Base-by-base conservation (phyloP, 2,113 vertebrate species). In the Dicaeum eximium region DNA sequence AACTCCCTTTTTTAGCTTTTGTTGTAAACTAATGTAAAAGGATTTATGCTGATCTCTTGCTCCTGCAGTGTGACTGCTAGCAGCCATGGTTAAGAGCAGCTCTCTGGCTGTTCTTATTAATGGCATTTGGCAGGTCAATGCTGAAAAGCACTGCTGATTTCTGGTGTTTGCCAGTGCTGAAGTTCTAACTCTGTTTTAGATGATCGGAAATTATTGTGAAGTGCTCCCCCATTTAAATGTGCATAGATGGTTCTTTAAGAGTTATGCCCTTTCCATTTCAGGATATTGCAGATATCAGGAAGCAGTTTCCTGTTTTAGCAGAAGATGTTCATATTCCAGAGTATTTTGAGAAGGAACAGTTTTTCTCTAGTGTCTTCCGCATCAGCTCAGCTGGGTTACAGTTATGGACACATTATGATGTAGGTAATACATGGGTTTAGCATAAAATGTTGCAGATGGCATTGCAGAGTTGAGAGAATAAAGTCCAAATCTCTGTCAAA, bases 361-460 rank as follows among this genome's bases (percentile, higher is more conserved):
- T 99, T 87, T 99, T 99, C 96, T 99, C 99, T 91, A 99, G 99
- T 4, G 98, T 99, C 23, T 99, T 99, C 95, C 99, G 99, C 30
- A 99, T 99, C 97, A 99, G 99, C 95, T 99, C 99, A 67, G 96
- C 98, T 58, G 99, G 99, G 35, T 97, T 99, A 69, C 99, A 99
- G 96, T 97, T 99, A 47, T 99, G 99, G 99, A 99, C 99, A 6
- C 99, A 99, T 92, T 99, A 99, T 70, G 99, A 99, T 95, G 99
- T 99, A 98, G 96, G 98, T 91, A 73, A 51, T 77, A 47, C 4
- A 4, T 23, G 5, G 19, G 13, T 40, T 84, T 53, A 66, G 53
- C 27, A 35, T 45, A 37, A 80, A 40, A 38, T 37, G 8, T 60
- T 79, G n/a, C 61, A 40, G 54, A 25, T 85, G 48, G 44, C 42